A percentile compares a stretch with the other conserved stretches of the same genome.
Conservation (phyloP, 2,888 invertebrate genomes). For the Cloeon dipterum region DNA sequence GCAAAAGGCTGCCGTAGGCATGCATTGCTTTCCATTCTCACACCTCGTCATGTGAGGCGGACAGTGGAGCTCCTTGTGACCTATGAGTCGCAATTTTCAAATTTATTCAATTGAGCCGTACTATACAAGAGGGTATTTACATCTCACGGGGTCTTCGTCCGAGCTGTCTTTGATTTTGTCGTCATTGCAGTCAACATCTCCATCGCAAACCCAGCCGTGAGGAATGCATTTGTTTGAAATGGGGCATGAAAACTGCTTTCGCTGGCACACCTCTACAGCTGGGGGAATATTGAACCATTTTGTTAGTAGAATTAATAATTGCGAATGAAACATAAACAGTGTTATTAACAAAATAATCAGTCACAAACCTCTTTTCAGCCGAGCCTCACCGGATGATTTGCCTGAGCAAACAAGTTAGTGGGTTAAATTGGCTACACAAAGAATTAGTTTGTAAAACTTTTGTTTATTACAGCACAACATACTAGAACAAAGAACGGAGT, state of each 20-base stretch:
- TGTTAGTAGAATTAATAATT: too few species aligned
- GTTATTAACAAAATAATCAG: too few species aligned
- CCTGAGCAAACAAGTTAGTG: slow-evolving; percentile 4
- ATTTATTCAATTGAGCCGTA: too few species aligned
- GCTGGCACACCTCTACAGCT: slow-evolving; percentile 31
- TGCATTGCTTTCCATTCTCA: slow-evolving; percentile 31
- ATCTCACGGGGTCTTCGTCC: slow-evolving; percentile 42
- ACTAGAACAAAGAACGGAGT: too few species aligned
- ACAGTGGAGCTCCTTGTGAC: slow-evolving; percentile 36
- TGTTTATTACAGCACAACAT: too few species aligned
- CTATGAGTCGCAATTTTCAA: too few species aligned
- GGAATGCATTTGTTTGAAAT: slow-evolving; percentile 48
- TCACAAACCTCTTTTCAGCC: too few species aligned
- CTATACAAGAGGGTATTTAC: slow-evolving; percentile 25
- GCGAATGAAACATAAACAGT: too few species aligned
- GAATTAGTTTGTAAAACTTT: slow-evolving; percentile 1
- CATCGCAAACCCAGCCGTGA: slow-evolving; percentile 53
- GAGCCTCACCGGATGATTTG: neutral
- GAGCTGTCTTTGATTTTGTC: slow-evolving; percentile 28
- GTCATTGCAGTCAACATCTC: slow-evolving; percentile 41
- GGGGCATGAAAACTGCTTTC: slow-evolving; percentile 51
- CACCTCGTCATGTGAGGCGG: slow-evolving; percentile 44
- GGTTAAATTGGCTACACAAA: neutral
- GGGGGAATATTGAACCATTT: too few species aligned
- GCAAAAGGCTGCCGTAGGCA: slow-evolving; percentile 36